Conservation (phyloP, 2,113 vertebrate genomes). For the Elgaria multicarinata region DNA sequence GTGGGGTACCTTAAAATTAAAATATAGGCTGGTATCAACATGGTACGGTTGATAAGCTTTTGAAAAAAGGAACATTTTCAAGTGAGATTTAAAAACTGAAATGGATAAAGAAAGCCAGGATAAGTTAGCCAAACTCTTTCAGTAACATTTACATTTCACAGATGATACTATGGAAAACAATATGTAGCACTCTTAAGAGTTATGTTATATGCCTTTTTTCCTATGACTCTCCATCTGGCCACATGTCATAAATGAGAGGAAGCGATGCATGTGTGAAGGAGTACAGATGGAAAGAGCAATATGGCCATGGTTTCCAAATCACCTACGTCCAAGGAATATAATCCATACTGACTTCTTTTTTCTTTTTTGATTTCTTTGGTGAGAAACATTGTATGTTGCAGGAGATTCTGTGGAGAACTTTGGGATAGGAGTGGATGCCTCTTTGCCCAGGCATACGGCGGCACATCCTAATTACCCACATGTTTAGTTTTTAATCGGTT, state of each 20-base stretch:
- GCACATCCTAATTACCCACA: too few species aligned
- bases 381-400: not conserved
- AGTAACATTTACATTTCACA: not conserved
- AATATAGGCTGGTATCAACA: too few species aligned
- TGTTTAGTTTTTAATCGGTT: too few species aligned
- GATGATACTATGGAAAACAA: not conserved
- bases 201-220: too few species aligned
- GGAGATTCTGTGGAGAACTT: not conserved
- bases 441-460: too few species aligned
- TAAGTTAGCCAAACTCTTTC: constrained; percentile 15
- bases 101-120: not conserved
- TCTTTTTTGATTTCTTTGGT: not conserved
- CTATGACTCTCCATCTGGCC: too few species aligned
- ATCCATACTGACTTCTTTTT: not conserved
- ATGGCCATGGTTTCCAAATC: not conserved
- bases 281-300: not conserved
- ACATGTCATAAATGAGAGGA: not conserved
- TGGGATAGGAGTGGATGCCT: not conserved
- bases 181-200: not conserved
- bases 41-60: too few species aligned
- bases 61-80: too few species aligned
- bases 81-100: too few species aligned
- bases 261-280: not conserved
- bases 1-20: too few species aligned
- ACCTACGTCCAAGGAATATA: not conserved